These are phyloP conservation scores for Aphelinus atriplicis DNA, from an alignment of 1,140 invertebrate species.

Conservation along the genomic window DNA sequence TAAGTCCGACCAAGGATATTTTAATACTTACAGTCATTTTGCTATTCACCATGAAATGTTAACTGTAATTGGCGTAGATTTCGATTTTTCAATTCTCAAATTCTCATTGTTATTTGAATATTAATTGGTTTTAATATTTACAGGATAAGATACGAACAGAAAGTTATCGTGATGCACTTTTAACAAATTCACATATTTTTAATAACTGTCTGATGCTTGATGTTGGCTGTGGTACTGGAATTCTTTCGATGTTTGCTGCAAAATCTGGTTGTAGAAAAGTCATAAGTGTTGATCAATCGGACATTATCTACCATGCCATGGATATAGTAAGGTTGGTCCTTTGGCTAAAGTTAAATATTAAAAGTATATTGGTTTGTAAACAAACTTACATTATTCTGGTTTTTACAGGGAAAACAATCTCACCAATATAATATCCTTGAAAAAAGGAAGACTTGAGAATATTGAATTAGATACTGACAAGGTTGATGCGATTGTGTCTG, in stretches of 20 bases:
- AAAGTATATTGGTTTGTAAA: slow-evolving; percentile 35
- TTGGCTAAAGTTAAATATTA: slow-evolving; percentile 56
- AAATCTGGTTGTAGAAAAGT: slow-evolving; percentile 93
- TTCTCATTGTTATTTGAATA: slow-evolving; percentile 3
- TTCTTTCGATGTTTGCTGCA: slow-evolving; percentile 95
- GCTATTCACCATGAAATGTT: slow-evolving; percentile 98
- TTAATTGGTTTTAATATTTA: slow-evolving; percentile 43
- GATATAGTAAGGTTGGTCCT: slow-evolving; percentile 79
- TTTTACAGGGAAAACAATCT: slow-evolving; percentile 75
- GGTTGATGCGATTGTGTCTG: slow-evolving; percentile 96
- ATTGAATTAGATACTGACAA: slow-evolving; percentile 81
- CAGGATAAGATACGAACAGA: slow-evolving; percentile 92
- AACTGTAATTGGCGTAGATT: slow-evolving; percentile 65
- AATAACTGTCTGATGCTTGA: slow-evolving; percentile 89
- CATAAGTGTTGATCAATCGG: slow-evolving; percentile 92
- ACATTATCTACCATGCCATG: slow-evolving; percentile 87
- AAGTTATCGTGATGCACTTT: slow-evolving; percentile 93
- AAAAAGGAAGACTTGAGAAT: slow-evolving; percentile 91
- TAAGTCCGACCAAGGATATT: slow-evolving; percentile 82
- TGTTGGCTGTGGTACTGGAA: slow-evolving; percentile 96
- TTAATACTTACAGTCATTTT: slow-evolving; percentile 96
- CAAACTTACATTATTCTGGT: slow-evolving; percentile 26
- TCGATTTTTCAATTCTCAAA: slow-evolving; percentile 29
- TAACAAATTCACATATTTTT: slow-evolving; percentile 79
- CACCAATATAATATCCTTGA: slow-evolving; percentile 78